Evolutionary conservation across 2,113 vertebrate species (phyloP).

Genomic region (Pseudorhombus dupliciocellatus): DNA sequence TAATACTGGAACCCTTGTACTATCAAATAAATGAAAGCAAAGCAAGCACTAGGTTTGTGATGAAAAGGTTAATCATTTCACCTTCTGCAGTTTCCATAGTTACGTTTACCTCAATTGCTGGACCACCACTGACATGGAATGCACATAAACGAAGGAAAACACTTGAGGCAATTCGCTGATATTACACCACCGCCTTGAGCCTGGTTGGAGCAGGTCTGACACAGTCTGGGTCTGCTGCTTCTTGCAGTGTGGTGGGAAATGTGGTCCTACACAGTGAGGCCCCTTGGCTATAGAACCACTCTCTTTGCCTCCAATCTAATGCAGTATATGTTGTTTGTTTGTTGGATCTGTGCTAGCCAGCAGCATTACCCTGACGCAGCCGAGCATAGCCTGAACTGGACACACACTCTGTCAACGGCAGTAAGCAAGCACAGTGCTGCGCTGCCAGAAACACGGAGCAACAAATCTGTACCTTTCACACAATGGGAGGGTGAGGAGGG

Average conservation of each 20-base stretch:
- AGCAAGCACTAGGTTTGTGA: background rate
- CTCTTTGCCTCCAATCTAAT: slow-evolving; percentile 38
- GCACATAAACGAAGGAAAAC: slow-evolving; percentile 10
- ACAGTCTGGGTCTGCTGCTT: slow-evolving; percentile 17
- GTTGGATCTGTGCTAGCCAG: slow-evolving; percentile 41
- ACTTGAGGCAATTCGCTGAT: slow-evolving; percentile 19
- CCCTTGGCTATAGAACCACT: slow-evolving; percentile 28
- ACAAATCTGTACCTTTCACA: slow-evolving; percentile 64
- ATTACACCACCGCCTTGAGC: slow-evolving; percentile 29
- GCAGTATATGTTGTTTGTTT: slow-evolving; percentile 53
- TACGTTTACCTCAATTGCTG: background rate
- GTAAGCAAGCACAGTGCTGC: slow-evolving; percentile 52
- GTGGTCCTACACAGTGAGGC: slow-evolving; percentile 25
- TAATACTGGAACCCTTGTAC: too few relatives aligned
- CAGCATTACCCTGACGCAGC: slow-evolving; percentile 64
- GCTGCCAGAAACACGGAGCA: slow-evolving; percentile 56
- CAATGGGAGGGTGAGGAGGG: slow-evolving; percentile 26
- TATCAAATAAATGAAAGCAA: background rate
- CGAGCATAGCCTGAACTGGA: slow-evolving; percentile 50
- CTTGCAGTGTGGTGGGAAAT: slow-evolving; percentile 14
- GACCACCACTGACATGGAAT: too few relatives aligned
- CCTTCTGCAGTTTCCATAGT: background rate
- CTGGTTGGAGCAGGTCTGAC: slow-evolving; percentile 9
- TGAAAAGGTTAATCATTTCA: background rate
- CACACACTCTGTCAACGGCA: slow-evolving; percentile 61